A percentile compares a stretch with the other conserved stretches of the same genome.
Evolutionary conservation across 1,140 invertebrate species (phyloP).

Genomic region (Papilio helenus): DNA sequence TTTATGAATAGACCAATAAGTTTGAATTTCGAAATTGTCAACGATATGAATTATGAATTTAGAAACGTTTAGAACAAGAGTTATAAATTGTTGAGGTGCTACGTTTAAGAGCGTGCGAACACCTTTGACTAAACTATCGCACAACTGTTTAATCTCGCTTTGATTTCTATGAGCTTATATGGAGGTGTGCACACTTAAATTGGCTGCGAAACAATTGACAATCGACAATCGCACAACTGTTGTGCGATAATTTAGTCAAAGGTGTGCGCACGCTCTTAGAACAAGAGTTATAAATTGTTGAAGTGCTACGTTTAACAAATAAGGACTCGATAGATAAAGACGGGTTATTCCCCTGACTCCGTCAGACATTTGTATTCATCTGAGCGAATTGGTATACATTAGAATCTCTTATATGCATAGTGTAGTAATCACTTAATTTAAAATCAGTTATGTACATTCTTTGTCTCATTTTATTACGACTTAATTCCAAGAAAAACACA

Average conservation of each 20-base stretch:
- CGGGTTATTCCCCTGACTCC: constrained; percentile 17
- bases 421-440: constrained; percentile 9
- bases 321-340: constrained; percentile 11
- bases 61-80: constrained; percentile 16
- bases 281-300: constrained; percentile 16
- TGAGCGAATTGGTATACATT: neutral
- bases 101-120: no score
- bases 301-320: neutral
- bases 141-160: no score
- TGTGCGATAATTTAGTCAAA: no score
- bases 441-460: neutral
- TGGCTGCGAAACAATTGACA: no score
- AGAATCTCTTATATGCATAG: neutral
- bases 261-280: neutral
- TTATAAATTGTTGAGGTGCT: constrained; percentile 11
- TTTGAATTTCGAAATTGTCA: constrained; percentile 31
- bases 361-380: constrained; percentile 30
- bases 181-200: no score
- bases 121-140: no score
- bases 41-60: constrained; percentile 30
- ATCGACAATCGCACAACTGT: no score
- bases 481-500: neutral
- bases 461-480: neutral
- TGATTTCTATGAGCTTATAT: no score
- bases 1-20: constrained; percentile 37